Evolutionary conservation across 92 coral and sea anemone genomes (phyloP).

Genomic region (Actinernus sp.): DNA sequence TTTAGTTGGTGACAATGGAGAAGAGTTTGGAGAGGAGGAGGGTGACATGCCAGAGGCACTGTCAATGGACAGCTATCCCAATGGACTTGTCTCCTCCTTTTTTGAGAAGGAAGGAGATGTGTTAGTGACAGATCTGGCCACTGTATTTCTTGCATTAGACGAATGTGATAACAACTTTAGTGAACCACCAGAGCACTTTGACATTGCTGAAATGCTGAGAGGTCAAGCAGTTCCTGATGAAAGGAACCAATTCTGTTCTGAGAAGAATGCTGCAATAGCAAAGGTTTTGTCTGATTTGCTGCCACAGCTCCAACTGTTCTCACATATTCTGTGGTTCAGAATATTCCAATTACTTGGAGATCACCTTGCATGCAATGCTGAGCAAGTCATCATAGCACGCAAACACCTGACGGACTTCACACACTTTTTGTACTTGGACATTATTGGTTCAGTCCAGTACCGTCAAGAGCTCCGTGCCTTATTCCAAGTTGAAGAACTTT

Average conservation of each 20-base stretch:
- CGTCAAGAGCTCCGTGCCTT: slow-evolving; percentile 17
- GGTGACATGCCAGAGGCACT: no score
- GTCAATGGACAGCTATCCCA: no score
- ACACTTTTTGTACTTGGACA: neutral
- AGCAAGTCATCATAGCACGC: slow-evolving; percentile 1
- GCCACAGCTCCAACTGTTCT: neutral
- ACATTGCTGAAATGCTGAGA: slow-evolving; percentile 3
- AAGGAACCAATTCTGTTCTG: neutral
- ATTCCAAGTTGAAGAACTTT: slow-evolving; percentile 1
- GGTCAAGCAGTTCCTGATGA: neutral
- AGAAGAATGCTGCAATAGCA: slow-evolving; percentile 2
- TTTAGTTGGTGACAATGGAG: no score
- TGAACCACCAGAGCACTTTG: no score
- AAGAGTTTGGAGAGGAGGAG: no score
- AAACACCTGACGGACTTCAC: slow-evolving; percentile 3
- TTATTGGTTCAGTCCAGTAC: slow-evolving; percentile 14
- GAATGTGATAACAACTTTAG: neutral
- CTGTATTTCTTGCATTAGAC: no score
- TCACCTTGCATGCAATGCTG: neutral
- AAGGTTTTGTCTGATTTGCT: neutral
- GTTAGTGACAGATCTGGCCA: no score
- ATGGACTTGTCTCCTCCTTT: no score
- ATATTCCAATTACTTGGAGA: slow-evolving; percentile 7
- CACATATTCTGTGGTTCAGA: slow-evolving; percentile 8
- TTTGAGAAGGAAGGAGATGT: no score